Base-by-base conservation (phyloP, 2,888 invertebrate species). In the Cephus nigrinus region DNA sequence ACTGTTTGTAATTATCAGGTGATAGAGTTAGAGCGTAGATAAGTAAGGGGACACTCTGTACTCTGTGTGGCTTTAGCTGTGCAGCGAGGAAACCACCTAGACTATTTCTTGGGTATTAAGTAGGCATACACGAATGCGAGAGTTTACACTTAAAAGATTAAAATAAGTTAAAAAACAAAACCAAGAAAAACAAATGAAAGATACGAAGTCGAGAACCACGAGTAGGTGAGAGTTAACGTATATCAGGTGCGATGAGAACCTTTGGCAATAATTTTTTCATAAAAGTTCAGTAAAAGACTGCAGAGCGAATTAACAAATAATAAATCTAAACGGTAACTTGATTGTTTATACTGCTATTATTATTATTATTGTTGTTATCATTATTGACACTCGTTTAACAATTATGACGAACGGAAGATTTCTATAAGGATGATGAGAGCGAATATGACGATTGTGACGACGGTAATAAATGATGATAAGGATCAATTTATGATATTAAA, bases 231-330 rank as follows among this genome's bases (percentile, higher is more conserved):
- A 34, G 23, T n/a, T 11, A 69, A 75, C 11, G 30, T n/a, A 0
- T 15, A 15, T 40, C 40, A 0, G 40, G 40, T 15, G 15, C 36
- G 15, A 15, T 9, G 30, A 34, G 12, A 75, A 78, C 35, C 68
- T 75, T 78, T 78, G 78, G 78, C 78, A 78, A 78, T 78, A 78
- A 78, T 76, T 76, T 78, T 78, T 55, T 78, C 69, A 76, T 36
- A 78, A 68, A 69, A 69, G 55, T 76, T 73, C 74, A 76, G 76
- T 73, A 76, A 31, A 71, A 78, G 78, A 78, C 78, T 78, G 76
- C 74, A n/a, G 76, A 76, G 76, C 76, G 69, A 78, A 69, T 68
- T 76, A 73, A 78, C 69, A 76, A 36, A 68, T 76, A 75, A 72
- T 78, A 35, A 73, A n/a, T n/a, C 2, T 35, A 30, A 78, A 68